Base-by-base conservation (phyloP, 2,888 invertebrate genomes). In the Ecliptopera silaceata region DNA sequence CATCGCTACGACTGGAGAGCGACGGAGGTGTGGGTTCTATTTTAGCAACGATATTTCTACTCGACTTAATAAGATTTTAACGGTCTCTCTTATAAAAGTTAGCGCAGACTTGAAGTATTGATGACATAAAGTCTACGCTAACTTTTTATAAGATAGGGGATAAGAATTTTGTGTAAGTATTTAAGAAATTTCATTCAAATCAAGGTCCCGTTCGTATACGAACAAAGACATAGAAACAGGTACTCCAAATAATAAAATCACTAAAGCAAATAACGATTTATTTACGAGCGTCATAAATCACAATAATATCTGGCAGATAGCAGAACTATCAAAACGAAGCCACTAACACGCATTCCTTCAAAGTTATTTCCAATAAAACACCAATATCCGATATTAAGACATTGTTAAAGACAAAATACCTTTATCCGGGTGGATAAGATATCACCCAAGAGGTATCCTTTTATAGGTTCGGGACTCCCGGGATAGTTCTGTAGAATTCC, bases 331-430 rank as follows among this genome's bases (percentile, higher is more conserved):
- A 51, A 34, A 36, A 52, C 47, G 39, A 49, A 22, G 20, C 42
- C 32, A 52, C 26, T 42, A 64, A 59, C 62, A 60, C 56, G 59
- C 43, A 66, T 66, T 63, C 62, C 62, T 49, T 55, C 56, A 47
- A 57, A 66, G 58, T 61, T 62, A 62, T 63, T 53, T 60, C 55
- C 59, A 63, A 61, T 61, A 64, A 65, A 59, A 65, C 62, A 61
- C 56, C 65, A 60, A 64, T 65, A 61, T 42, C 59, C 56, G 50
- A 64, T 69, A 71, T 69, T 64, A 66, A 68, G 67, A 69, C 69
- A 64, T 71, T 69, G 65, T 66, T 66, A 65, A 64, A 65, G 65
- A 63, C 54, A 61, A 49, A 69, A 69, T 66, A 64, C 63, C 65
- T 63, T 44, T 45, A 32, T 50, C 47, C 44, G 52, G 41, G 12